Evolutionary conservation across 1,140 invertebrate genomes (phyloP), one percentile per base, ranked within the genome.

Genomic region (Phthorimaea operculella): DNA sequence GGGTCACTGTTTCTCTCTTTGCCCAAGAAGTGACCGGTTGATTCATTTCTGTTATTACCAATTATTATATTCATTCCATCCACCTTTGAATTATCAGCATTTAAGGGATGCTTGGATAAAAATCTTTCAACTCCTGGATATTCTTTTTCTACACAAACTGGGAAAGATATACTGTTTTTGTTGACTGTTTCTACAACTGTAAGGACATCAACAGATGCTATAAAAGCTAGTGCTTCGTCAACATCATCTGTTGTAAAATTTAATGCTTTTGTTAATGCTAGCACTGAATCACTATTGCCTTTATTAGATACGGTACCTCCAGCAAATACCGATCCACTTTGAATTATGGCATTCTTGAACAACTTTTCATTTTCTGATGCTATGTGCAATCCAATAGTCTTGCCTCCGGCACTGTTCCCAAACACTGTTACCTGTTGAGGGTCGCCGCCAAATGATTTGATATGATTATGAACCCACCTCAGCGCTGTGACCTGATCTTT

Each of bases 371-470:
- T 51, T 18, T 62, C 76, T 33, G 61, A 64, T 10, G 59, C 0
- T 12, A 60, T n/a, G 11, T 58, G 52, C 11, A 55, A 57, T 45
- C 62, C 51, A 4, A 65, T 56, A 11, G 63, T 64, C 21, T 33
- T 52, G 4, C 88, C 90, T 2, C 90, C 90, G 9, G 88, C 87
- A 18, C 90, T 90, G 62, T 92, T 88, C 1, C 92, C 91, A 63
- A 90, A 87, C 6, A 91, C 74, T 2, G 89, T 88, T 39, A 93
- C 87, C 62, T 85, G 85, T 2, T 87, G 69, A 0, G 87, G 81
- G 73, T 93, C 87, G 33, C 92, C 92, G 8, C 91, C 91, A 64
- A 93, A 93, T 57, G 85, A 87, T 54, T 75, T 79, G 65, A 89
- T 90, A 69, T 93, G 89, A 57, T 89, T 78, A 53, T 87, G 76